These are phyloP conservation scores for Eumeta japonica DNA, from an alignment of 1,140 invertebrate genomes.

Conservation along the genomic window DNA sequence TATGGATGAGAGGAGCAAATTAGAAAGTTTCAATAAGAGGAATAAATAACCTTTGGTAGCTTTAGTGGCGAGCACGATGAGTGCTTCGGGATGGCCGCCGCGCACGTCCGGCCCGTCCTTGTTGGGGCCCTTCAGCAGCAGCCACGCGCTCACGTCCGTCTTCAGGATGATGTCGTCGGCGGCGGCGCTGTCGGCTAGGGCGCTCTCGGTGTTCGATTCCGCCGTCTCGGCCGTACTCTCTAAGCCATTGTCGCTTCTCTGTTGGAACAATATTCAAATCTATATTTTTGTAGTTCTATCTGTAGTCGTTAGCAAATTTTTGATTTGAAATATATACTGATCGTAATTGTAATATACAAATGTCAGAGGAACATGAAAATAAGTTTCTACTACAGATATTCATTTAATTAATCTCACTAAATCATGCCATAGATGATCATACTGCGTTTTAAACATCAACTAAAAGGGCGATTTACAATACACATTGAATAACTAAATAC, in stretches of 20 bases:
- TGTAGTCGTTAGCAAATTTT: background rate
- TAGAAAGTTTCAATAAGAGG: no score
- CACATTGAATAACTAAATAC: no score
- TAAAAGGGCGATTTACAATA: no score
- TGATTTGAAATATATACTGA: background rate
- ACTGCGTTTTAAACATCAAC: no score
- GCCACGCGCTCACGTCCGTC: slow-evolving; percentile 75
- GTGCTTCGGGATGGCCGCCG: slow-evolving; percentile 86
- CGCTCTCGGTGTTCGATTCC: slow-evolving; percentile 12
- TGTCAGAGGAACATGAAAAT: background rate
- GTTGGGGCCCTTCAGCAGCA: slow-evolving; percentile 73
- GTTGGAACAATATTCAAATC: slow-evolving; percentile 5
- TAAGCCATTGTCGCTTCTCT: slow-evolving; percentile 34
- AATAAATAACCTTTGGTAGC: slow-evolving; percentile 73
- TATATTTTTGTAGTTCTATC: no score
- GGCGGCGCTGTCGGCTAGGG: slow-evolving; percentile 12
- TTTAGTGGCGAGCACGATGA: slow-evolving; percentile 91
- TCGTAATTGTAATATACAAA: background rate
- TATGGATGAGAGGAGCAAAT: no score
- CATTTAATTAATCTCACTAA: background rate
- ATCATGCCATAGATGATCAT: no score
- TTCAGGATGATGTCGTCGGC: slow-evolving; percentile 57
- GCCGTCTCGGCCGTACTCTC: slow-evolving; percentile 17
- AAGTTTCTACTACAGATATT: background rate
- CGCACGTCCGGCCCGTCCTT: slow-evolving; percentile 87